Base-by-base conservation (phyloP, 2,113 vertebrate genomes). In the Oriolus oriolus region DNA sequence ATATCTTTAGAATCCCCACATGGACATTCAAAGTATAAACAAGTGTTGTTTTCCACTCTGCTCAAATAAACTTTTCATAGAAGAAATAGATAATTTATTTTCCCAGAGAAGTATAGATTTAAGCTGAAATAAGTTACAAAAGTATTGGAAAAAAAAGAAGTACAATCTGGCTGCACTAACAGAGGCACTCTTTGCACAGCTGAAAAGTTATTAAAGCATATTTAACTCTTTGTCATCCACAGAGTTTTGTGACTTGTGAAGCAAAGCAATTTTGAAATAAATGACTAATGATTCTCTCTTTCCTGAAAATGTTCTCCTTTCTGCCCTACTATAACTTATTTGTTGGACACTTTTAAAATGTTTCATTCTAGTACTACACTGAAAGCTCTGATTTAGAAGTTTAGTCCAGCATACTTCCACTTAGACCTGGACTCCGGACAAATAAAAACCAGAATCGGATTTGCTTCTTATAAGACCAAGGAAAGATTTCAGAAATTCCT, bases 71-170 rank as follows among this genome's bases (percentile, higher is more conserved):
- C 50, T 69, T 95, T 70, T 54, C 63, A 57, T 80, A 64, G 63
- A 83, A 84, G 71, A 93, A 90, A 95, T 15, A 84, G 76, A 47
- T 75, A 7, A 92, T 92, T 87, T 94, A 75, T 95, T 95, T 93
- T 78, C 52, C 74, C 35, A 73, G 11, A 93, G 50, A 89, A 61
- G 5, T 94, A 96, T 79, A 92, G 63, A 97, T 81, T 96, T 93
- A 90, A 97, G 75, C 9, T 85, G 64, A 76, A 95, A 68, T 90
- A 89, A 68, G n/a, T 57, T 73, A 86, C 28, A 57, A 52, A 69
- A 56, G 28, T 87, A 84, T 53, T 89, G 64, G 89, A 88, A 71
- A 76, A 87, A 96, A 90, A 79, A 78, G 18, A 92, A 92, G 57
- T 86, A 47, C 37, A 70, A 42, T 76, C 54, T 84, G n/a, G 27